Evolutionary conservation across 2,797 vertebrate genomes (phyloP).

Genomic region (Amazona ochrocephala): DNA sequence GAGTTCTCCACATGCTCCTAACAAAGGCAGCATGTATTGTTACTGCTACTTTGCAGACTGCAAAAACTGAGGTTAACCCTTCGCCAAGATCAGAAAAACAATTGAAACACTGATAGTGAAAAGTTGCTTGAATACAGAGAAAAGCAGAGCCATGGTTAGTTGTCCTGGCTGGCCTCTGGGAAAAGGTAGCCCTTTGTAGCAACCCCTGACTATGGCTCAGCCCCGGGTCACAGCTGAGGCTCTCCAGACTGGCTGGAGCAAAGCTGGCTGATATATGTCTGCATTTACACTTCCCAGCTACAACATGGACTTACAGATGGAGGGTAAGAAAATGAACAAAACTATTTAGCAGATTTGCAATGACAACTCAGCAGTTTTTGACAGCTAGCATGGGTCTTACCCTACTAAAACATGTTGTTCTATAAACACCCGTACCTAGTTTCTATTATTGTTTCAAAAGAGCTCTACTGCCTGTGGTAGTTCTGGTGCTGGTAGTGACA

Average conservation of each 20-base stretch:
- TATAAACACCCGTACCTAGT: neutral
- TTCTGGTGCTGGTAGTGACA: neutral
- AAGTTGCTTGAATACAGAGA: neutral
- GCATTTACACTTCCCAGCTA: neutral
- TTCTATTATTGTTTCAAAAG: constrained; percentile 16
- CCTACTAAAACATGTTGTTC: neutral
- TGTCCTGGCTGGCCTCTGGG: neutral
- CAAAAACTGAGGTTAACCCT: neutral
- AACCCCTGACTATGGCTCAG: neutral
- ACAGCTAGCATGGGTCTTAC: neutral
- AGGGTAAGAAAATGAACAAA: neutral
- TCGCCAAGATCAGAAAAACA: neutral
- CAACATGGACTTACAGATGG: neutral
- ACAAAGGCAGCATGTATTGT: neutral
- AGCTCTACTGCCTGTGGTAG: neutral
- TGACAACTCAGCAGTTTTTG: neutral
- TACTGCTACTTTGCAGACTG: neutral
- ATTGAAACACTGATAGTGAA: neutral
- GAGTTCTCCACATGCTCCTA: neutral
- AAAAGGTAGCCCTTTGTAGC: neutral
- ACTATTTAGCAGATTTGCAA: neutral
- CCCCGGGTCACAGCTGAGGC: rapidly evolving
- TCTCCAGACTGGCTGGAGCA: neutral
- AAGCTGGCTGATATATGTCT: neutral
- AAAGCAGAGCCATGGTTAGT: rapidly evolving